phyloP scores from a whole-genome alignment of 2,113 vertebrate species.

The Pedetes capensis region DNA sequence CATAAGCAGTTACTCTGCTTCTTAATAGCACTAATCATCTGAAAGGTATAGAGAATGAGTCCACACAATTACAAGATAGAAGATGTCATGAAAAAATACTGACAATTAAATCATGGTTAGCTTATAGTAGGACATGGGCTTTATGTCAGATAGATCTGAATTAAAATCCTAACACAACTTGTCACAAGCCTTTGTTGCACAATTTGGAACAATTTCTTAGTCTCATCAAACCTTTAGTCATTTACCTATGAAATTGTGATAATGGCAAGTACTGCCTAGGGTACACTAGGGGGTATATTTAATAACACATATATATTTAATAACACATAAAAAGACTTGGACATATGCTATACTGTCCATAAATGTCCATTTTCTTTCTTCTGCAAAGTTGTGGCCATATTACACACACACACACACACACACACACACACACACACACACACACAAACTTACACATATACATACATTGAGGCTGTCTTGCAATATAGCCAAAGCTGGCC shows the following conservation, averaged over 20 bases:
- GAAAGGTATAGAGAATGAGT: not conserved
- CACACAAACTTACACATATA: not conserved
- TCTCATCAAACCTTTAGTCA: not conserved
- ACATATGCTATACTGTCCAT: not conserved
- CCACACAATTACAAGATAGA: not conserved
- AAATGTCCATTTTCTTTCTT: not conserved
- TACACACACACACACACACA: not conserved
- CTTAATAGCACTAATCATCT: not conserved
- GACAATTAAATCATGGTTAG: not conserved
- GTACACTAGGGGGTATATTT: not conserved
- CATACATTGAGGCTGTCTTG: not conserved
- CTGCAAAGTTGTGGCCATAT: not conserved
- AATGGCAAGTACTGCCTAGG: not conserved
- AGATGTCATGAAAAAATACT: fast-evolving
- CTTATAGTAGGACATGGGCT: fast-evolving
- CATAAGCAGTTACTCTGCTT: not conserved
- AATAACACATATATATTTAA: not conserved
- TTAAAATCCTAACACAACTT: not conserved
- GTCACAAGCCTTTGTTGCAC: fast-evolving
- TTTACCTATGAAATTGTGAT: not conserved
- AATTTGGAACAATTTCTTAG: not conserved
- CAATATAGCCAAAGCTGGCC: too few relatives aligned
- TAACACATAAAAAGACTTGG: not conserved
- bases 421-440: not conserved
- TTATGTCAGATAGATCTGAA: not conserved